phyloP scores from a whole-genome alignment of 2,888 invertebrate species.

The Bombylius discolor region DNA sequence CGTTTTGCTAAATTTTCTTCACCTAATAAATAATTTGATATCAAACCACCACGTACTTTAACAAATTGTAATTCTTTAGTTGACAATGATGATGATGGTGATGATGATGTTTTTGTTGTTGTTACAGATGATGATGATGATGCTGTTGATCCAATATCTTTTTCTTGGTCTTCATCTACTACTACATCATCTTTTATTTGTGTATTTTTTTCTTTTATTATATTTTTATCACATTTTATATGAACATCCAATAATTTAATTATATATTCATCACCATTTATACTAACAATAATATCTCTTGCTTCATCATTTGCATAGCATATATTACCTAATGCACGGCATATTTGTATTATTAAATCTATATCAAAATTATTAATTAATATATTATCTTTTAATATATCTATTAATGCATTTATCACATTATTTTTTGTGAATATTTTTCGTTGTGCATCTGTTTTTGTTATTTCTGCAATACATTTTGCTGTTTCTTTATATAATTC shows the following conservation, averaged over 20 bases:
- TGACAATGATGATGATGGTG: no score
- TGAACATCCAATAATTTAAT: slow-evolving; percentile 35
- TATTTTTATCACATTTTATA: slow-evolving; percentile 23
- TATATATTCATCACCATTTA: slow-evolving; percentile 41
- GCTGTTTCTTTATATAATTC: slow-evolving; percentile 45
- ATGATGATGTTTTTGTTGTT: no score
- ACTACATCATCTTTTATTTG: slow-evolving; percentile 16
- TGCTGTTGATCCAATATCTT: no score
- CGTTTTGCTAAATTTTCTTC: slow-evolving; percentile 52
- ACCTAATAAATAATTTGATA: slow-evolving; percentile 67
- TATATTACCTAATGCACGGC: slow-evolving; percentile 76
- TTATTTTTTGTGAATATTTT: slow-evolving; percentile 51
- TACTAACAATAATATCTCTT: slow-evolving; percentile 40
- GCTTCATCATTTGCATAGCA: slow-evolving; percentile 74
- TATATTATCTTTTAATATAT: slow-evolving; percentile 35
- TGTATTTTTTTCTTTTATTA: not conserved
- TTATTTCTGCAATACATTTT: slow-evolving; percentile 67
- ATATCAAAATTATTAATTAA: slow-evolving; percentile 23
- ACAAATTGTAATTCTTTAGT: slow-evolving; percentile 41
- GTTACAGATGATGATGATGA: no score
- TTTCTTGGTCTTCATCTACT: slow-evolving; percentile 20
- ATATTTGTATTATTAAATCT: slow-evolving; percentile 56
- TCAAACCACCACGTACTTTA: slow-evolving; percentile 56
- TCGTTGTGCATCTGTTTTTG: slow-evolving; percentile 63
- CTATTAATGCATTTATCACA: slow-evolving; percentile 45